Conservation (phyloP, 2,888 invertebrate genomes). For the Leistus spinibarbis region DNA sequence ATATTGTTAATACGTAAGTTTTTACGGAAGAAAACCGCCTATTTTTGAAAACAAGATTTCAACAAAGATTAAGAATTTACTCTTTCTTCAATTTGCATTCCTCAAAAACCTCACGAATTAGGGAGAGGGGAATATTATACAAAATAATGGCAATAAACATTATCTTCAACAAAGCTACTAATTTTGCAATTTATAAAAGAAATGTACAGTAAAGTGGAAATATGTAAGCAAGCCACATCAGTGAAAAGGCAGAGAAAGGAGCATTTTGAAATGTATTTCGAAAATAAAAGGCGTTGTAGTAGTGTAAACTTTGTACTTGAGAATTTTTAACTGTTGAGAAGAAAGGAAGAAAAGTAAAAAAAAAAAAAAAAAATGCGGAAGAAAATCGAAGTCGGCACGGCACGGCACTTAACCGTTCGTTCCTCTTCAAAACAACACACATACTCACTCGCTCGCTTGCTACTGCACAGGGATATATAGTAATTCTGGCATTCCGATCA, state of each 20-base stretch:
- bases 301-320: constrained; percentile 4
- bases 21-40: no score
- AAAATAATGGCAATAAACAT: no score
- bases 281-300: background rate
- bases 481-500: constrained; percentile 54
- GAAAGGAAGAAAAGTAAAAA: background rate
- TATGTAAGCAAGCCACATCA: background rate
- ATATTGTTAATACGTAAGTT: no score
- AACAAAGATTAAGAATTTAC: no score
- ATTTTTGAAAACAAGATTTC: no score
- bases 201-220: background rate
- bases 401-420: constrained; percentile 38
- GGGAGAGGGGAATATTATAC: no score
- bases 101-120: no score
- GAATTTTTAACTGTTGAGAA: background rate
- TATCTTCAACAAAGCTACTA: no score
- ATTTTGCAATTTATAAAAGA: background rate
- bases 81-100: no score
- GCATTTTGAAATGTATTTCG: background rate
- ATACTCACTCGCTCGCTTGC: constrained; percentile 45
- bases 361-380: background rate
- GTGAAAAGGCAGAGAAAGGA: no score
- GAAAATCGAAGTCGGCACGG: constrained; percentile 39
- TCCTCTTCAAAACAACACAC: constrained; percentile 53
- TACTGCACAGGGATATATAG: constrained; percentile 40